Evolutionary conservation across 1,140 invertebrate species (phyloP).

Genomic region (Drosophila aff.): DNA sequence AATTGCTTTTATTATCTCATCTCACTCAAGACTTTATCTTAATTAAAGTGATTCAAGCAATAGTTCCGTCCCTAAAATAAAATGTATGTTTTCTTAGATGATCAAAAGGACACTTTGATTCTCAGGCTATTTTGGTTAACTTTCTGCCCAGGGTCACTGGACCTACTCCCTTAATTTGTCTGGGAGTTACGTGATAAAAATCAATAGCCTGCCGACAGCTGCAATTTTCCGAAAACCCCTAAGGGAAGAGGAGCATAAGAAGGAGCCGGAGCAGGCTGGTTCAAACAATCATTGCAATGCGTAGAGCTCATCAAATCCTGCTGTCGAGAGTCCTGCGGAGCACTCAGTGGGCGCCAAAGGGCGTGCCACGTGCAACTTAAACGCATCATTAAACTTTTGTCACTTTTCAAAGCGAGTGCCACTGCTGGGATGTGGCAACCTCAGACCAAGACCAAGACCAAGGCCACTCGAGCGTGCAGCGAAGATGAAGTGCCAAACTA

Average conservation of each 20-base stretch:
- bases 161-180: constrained; percentile 14
- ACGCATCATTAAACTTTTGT: constrained; percentile 83
- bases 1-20: not conserved
- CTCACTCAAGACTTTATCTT: not conserved
- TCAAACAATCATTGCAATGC: constrained; percentile 38
- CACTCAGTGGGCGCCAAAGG: constrained; percentile 25
- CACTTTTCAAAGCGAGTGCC: constrained; percentile 48
- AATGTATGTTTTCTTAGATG: not conserved
- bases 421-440: constrained; percentile 49
- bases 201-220: constrained; percentile 19
- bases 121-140: not conserved
- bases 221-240: constrained; percentile 10
- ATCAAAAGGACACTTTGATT: not conserved
- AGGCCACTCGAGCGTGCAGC: constrained; percentile 56
- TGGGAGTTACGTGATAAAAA: constrained; percentile 20
- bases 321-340: constrained; percentile 7
- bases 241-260: not conserved
- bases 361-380: constrained; percentile 65
- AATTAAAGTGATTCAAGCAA: not conserved
- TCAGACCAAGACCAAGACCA: constrained; percentile 44
- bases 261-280: not conserved
- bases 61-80: not conserved
- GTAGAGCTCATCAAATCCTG: constrained; percentile 41
- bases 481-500: constrained; percentile 68
- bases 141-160: not conserved